Evolutionary conservation across 2,797 vertebrate species (phyloP), one percentile per base, ranked within the genome.

Genomic region (Eulemur coronatus): DNA sequence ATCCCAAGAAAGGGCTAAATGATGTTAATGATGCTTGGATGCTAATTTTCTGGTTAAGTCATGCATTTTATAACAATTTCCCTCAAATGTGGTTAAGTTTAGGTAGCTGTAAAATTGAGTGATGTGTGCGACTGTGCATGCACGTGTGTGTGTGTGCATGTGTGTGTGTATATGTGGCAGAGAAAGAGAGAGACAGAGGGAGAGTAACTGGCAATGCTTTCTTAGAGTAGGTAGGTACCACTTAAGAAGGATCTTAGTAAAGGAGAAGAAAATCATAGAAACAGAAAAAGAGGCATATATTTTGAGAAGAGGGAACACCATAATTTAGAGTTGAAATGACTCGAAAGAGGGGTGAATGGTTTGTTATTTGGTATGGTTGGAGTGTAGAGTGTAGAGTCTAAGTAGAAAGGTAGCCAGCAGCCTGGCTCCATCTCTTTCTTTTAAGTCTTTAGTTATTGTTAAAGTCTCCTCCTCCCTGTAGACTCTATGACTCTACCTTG

Each of bases 31-130:
- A 86, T 84, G 33, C 30, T 89, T 89, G 33, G 52, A 18, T 67
- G 63, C n/a, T 67, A 46, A 95, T 57, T 89, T 91, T 96, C 72
- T 89, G 35, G 48, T 17, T 48, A 96, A 30, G 26, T 89, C 69
- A 90, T 84, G 26, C 2, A 91, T 43, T 76, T 95, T 84, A 81
- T 43, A 87, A 75, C 9, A 43, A 86, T 50, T 84, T 70, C 17
- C 22, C 41, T 76, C 30, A 52, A 63, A 70, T 86, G 13, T 81
- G 69, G 24, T 73, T 55, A 89, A 89, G 7, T 90, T 84, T 20
- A 87, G 43, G 5, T 55, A 94, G 18, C 46, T 79, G 2, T 82
- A 93, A 94, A 93, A 33, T 33, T 50, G 35, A 57, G 30, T 48
- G 26, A 15, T 41, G 18, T 38, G 35, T 52, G 50, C 48, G 38